Base-by-base conservation (phyloP, 2,797 vertebrate genomes). In the Ispidina picta region DNA sequence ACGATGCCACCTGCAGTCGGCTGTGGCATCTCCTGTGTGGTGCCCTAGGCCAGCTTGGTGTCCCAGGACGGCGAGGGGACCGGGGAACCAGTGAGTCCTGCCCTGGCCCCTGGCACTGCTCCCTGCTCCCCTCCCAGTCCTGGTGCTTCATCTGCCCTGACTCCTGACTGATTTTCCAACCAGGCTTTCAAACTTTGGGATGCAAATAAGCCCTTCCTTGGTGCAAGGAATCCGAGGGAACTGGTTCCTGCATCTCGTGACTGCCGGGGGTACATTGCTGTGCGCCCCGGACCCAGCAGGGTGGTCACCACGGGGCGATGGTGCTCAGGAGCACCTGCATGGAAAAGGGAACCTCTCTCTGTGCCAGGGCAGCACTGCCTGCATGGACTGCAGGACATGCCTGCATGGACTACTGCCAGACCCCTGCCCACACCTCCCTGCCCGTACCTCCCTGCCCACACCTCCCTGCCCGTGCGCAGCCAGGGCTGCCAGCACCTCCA, bases 51-150 rank as follows among this genome's bases (percentile, higher is more conserved):
- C 20, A 29, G 28, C 31, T 52, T 3, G 0, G 16, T 46, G 39
- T 56, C 54, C 59, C 41, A 17, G 26, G 26, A 11, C 0, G 0
- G 20, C 19, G 49, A 43, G 1, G 2, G 29, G 29, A 15, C 10
- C 0, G 0, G 33, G 54, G 14, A 44, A 18, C 0, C 2, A 64
- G 37, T 1, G 0, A 26, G 59, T 64, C 10, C 54, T 58, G 65
- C 46, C 0, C 0, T 46, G 46, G 55, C 19, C 39, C 70, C 23
- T 15, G 22, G n/a, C 25, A 78, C 55, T 86, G 59, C 77, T 88
- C 81, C 48, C 59, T 78, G 23, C 13, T 64, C 69, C 65, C 18
- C 8, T 56, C 46, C 25, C 49, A 15, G 6, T 33, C 73, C 0
- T 0, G 6, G 26, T 17, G 6, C 64, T 84, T 31, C 26, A 43